Percentiles rank a stretch among this genome's conserved stretches.
Evolutionary conservation across 2,113 vertebrate genomes (phyloP).

Genomic region (Pica pica): DNA sequence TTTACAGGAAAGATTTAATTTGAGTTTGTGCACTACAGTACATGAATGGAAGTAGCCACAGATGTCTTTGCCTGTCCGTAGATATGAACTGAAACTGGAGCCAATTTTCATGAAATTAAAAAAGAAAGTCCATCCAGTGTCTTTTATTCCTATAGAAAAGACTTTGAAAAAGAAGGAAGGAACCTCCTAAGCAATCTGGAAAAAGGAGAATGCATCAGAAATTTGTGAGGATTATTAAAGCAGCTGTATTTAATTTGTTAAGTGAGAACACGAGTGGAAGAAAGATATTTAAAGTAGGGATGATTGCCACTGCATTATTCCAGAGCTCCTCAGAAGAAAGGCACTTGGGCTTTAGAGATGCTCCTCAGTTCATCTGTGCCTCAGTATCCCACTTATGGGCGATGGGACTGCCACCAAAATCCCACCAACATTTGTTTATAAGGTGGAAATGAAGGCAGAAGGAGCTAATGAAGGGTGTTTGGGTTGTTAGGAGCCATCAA

Average conservation of each 20-base stretch:
- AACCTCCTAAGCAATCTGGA: not conserved
- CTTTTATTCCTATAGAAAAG: not conserved
- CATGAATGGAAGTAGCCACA: not conserved
- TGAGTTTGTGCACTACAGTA: not conserved
- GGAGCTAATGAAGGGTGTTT: not conserved
- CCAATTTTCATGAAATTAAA: not conserved
- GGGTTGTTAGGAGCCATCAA: not conserved
- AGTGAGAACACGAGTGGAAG: not conserved
- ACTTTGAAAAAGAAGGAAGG: not conserved
- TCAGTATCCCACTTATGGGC: no score
- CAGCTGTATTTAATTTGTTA: not conserved
- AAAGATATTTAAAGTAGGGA: not conserved
- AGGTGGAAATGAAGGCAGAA: not conserved
- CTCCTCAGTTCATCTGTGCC: not conserved
- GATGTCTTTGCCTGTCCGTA: not conserved
- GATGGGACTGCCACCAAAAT: not conserved
- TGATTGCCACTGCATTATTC: not conserved
- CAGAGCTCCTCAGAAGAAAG: not conserved
- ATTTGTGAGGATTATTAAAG: not conserved
- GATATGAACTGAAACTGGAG: not conserved
- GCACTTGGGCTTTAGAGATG: rapidly evolving
- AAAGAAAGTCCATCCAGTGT: not conserved
- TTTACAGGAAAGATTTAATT: not conserved
- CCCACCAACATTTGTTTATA: not conserved
- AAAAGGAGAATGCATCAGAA: not conserved